Percentiles rank a stretch among this genome's conserved stretches.
These are phyloP conservation scores for Hydrochoerus hydrochaeris DNA, from an alignment of 2,113 vertebrate species.

Conservation along the genomic window DNA sequence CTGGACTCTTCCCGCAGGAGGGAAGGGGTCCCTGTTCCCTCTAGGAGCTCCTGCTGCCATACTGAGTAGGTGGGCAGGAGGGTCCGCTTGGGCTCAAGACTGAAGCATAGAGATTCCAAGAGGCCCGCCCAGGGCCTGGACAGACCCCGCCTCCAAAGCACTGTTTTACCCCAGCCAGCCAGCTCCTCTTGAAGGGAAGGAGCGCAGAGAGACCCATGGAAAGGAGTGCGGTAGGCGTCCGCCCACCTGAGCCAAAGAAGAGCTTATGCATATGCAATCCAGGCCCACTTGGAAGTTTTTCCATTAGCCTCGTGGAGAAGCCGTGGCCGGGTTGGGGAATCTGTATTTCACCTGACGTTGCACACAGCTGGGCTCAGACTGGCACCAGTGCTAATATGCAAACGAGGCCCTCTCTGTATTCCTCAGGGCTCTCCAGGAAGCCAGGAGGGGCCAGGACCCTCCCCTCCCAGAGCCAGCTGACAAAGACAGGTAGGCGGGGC, in stretches of 20 bases:
- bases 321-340: constrained; percentile 84
- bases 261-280: constrained; percentile 82
- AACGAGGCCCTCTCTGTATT: constrained; percentile 88
- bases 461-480: constrained; percentile 89
- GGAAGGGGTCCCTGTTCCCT: neutral
- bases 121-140: neutral
- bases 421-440: constrained; percentile 91
- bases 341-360: constrained; percentile 87
- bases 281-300: constrained; percentile 71
- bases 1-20: neutral
- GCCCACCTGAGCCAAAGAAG: constrained; percentile 65
- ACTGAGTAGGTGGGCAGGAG: neutral
- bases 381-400: constrained; percentile 87
- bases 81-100: neutral
- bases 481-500: constrained; percentile 86
- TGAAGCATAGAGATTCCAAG: neutral
- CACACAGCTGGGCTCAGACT: constrained; percentile 90
- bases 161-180: neutral
- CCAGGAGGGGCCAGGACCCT: constrained; percentile 92
- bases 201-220: constrained; percentile 47
- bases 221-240: fast-evolving
- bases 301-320: constrained; percentile 84
- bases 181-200: constrained; percentile 25
- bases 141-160: neutral
- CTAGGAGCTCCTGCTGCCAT: neutral